Conservation (phyloP, 2,888 invertebrate genomes). For the Plutella xylostella region DNA sequence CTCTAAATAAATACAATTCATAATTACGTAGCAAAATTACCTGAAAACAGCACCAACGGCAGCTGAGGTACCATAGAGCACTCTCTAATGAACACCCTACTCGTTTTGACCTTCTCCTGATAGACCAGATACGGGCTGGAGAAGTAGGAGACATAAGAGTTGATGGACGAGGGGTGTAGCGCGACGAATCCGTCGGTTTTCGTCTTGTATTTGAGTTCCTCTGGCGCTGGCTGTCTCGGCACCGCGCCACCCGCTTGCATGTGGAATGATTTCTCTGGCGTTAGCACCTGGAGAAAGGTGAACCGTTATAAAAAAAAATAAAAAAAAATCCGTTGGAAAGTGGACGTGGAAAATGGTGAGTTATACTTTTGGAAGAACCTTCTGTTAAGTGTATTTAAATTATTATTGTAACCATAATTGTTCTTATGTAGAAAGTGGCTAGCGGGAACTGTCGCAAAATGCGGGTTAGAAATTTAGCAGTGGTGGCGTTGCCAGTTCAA, state of each 20-base stretch:
- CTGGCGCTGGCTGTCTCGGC: conserved; percentile 76
- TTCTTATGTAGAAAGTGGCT: no score
- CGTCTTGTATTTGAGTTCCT: conserved; percentile 80
- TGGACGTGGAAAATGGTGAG: no score
- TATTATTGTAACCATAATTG: no score
- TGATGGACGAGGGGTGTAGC: conserved; percentile 83
- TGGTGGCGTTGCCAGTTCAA: no score
- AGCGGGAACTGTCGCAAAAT: no score
- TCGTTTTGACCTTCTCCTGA: conserved; percentile 87
- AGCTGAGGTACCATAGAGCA: conserved; percentile 84
- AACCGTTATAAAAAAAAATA: no score
- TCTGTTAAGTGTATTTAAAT: no score
- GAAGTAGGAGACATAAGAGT: conserved; percentile 73
- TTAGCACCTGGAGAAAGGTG: conserved; percentile 63
- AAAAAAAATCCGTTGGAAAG: no score
- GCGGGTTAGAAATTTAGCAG: no score
- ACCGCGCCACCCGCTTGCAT: conserved; percentile 80
- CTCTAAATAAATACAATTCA: no score
- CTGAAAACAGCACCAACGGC: conserved; percentile 76
- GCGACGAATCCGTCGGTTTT: conserved; percentile 79
- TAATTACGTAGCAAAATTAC: no score
- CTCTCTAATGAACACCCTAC: conserved; percentile 81
- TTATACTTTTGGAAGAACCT: no score
- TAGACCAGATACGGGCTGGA: conserved; percentile 83
- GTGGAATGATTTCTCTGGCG: conserved; percentile 82